Evolutionary conservation across 2,888 invertebrate genomes (phyloP), one percentile per base, ranked within the genome.

Genomic region (Orchestes rusci): DNA sequence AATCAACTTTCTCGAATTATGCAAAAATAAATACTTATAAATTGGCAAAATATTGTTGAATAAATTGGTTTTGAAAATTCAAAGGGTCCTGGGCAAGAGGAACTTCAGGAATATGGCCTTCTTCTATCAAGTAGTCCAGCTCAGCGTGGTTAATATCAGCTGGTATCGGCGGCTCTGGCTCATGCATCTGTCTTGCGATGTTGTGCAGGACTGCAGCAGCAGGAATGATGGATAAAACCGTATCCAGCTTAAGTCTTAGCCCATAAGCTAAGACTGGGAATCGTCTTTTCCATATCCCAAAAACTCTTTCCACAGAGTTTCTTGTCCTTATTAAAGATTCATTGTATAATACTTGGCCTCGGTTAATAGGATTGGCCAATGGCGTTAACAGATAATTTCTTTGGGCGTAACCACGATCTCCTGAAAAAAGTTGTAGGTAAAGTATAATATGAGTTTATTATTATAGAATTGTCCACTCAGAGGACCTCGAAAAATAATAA

Each of bases 221-320:
- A 13, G 40, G 15, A 23, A 40, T 40, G 15, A 40, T 23, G 4
- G 41, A 36, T 30, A 41, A 37, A 16, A 16, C 10, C 28, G 41
- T 27, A 17, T 40, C 15, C 30, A 39, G 10, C 13, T 45, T 45
- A 16, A 36, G 41, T 32, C 41, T 39, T 27, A 37, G 32, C 13
- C 45, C 45, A 41, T 40, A 45, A 19, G 45, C 45, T 30, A 45
- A 28, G 20, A 34, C 32, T 12, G 57, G 57, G 48, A 58, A 56
- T 42, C 53, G 27, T 34, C 54, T 38, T 39, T 56, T 56, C 53
- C 53, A 53, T 52, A 34, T 49, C 46, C 31, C 54, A 52, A 53
- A 55, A 30, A 49, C 48, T 17, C 44, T 17, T 40, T 50, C 50
- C 15, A 50, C 33, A 39, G 13, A 17, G 27, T 49, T 50, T 19